Evolutionary conservation across 2,888 invertebrate genomes (phyloP).

Genomic region (Platynereis dumerilii): DNA sequence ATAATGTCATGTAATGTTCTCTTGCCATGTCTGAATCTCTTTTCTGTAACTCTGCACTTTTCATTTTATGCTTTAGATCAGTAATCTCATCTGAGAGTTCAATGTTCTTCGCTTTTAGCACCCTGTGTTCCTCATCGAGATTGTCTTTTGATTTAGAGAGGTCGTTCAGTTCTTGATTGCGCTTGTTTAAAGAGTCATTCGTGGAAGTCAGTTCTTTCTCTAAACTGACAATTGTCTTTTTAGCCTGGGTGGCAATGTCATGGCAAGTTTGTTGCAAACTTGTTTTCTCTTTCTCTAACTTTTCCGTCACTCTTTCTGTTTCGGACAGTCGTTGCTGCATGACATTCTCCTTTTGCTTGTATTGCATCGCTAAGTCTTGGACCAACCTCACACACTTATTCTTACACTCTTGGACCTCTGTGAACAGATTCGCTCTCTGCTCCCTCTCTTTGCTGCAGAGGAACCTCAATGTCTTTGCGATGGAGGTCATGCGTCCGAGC

Average conservation of each 20-base stretch:
- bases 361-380: slow-evolving; percentile 17
- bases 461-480: slow-evolving; percentile 12
- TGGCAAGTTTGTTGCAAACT: slow-evolving; percentile 15
- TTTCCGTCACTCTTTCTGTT: slow-evolving; percentile 10
- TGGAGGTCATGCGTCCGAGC: slow-evolving; percentile 20
- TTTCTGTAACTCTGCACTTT: slow-evolving; percentile 6
- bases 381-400: slow-evolving; percentile 3
- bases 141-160: background rate
- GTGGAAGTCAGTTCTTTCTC: slow-evolving; percentile 7
- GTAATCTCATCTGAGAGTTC: slow-evolving; percentile 3
- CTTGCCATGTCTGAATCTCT: slow-evolving; percentile 13
- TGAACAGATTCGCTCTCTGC: background rate
- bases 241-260: slow-evolving; percentile 21
- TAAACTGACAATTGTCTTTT: slow-evolving; percentile 16
- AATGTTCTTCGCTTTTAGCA: background rate
- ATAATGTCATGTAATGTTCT: slow-evolving; percentile 14
- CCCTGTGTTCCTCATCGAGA: slow-evolving; percentile 5
- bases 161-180: background rate
- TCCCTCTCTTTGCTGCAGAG: slow-evolving; percentile 14
- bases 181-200: background rate
- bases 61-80: slow-evolving; percentile 7
- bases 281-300: slow-evolving; percentile 17
- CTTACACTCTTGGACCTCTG: slow-evolving; percentile 17
- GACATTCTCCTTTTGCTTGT: slow-evolving; percentile 17
- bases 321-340: slow-evolving; percentile 20